These are phyloP conservation scores for Sphinx pinastri DNA, from an alignment of 2,888 invertebrate species.

Conservation along the genomic window DNA sequence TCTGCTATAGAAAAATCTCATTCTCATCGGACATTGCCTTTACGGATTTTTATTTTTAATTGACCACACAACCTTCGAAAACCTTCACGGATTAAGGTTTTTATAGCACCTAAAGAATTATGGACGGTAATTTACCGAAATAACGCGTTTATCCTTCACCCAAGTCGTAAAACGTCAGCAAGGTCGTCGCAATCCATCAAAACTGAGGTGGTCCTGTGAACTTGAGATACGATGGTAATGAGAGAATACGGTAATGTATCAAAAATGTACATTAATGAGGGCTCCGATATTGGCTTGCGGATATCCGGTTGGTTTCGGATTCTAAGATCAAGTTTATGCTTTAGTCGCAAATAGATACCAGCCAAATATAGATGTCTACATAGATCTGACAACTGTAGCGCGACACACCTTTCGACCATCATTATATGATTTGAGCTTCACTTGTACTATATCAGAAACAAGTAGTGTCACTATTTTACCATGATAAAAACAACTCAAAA, in stretches of 20 bases:
- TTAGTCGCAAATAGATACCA: too few species aligned
- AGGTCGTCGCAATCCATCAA: constrained; percentile 22
- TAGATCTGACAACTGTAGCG: too few species aligned
- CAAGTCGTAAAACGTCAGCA: constrained; percentile 26
- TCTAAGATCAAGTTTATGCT: too few species aligned
- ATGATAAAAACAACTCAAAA: background rate
- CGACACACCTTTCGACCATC: too few species aligned
- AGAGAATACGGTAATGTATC: background rate
- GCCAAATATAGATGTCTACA: too few species aligned
- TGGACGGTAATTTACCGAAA: constrained; percentile 26
- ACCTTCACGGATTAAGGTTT: constrained; percentile 24
- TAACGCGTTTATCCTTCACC: constrained; percentile 20
- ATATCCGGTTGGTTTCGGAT: background rate
- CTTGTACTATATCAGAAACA: too few species aligned
- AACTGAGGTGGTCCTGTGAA: background rate
- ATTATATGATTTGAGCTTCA: too few species aligned
- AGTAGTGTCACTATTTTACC: too few species aligned
- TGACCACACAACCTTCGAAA: constrained; percentile 29
- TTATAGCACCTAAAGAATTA: constrained; percentile 25
- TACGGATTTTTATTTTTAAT: constrained; percentile 34
- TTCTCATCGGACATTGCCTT: constrained; percentile 34
- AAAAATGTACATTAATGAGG: too few species aligned
- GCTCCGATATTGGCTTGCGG: background rate
- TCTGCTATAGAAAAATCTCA: background rate
- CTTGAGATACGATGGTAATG: background rate